Evolutionary conservation across 2,797 vertebrate genomes (phyloP).

Genomic region (Cynodonichthys magdalenae): DNA sequence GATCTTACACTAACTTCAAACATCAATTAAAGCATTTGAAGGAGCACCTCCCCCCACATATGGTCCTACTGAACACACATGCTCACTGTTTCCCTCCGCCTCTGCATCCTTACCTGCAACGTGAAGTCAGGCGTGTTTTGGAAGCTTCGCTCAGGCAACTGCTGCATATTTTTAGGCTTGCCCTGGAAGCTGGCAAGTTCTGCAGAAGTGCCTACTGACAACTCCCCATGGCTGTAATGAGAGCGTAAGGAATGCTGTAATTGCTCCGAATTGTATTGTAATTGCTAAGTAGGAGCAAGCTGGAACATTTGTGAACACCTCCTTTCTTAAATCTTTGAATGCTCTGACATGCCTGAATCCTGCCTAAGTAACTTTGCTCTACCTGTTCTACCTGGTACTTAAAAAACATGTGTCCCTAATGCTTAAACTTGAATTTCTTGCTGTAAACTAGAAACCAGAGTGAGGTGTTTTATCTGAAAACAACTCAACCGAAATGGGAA

Average conservation of each 20-base stretch:
- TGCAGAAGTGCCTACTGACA: constrained; percentile 5
- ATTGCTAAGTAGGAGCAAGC: constrained; percentile 11
- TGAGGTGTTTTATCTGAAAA: too few relatives aligned
- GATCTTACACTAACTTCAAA: constrained; percentile 31
- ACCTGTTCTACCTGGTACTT: not conserved
- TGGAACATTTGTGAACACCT: not conserved
- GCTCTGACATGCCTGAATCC: not conserved
- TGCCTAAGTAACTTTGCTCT: not conserved
- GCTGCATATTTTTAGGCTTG: constrained; percentile 18
- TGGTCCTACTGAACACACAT: constrained; percentile 39
- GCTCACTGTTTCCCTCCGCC: constrained; percentile 17
- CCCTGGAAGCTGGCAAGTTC: constrained; percentile 16
- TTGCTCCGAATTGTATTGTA: constrained; percentile 31
- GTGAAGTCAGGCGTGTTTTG: constrained; percentile 22
- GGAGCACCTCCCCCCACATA: constrained; percentile 38
- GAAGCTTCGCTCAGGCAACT: constrained; percentile 19
- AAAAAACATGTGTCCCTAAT: not conserved
- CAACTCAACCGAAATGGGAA: too few relatives aligned
- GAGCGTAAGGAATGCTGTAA: constrained; percentile 36
- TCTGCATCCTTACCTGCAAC: constrained; percentile 37
- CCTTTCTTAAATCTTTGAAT: not conserved
- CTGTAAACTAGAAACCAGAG: too few relatives aligned
- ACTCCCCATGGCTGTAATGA: constrained; percentile 12
- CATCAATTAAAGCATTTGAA: constrained; percentile 11
- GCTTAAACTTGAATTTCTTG: not conserved